Base-by-base conservation (phyloP, 1,140 invertebrate genomes). In the Pogonomyrmex californicus region DNA sequence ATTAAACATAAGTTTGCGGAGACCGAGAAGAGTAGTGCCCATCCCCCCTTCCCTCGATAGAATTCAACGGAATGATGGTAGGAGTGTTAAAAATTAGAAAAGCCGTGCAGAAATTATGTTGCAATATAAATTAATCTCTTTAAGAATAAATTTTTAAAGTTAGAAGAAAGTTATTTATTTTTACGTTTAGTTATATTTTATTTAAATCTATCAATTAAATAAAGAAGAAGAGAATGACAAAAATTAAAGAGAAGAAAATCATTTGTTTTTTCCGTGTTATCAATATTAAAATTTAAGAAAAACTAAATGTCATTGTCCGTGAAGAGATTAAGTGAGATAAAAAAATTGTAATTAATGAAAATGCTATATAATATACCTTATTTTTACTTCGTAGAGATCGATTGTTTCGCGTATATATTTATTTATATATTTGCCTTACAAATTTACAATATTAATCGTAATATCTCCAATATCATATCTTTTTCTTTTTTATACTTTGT, bases 1-100 rank as follows among this genome's bases (percentile, higher is more conserved):
- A 95, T 95, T 95, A 95, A 94, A 95, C 93, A 95, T 95, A 54
- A 56, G 82, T 49, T 76, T 47, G 49, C 68, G 78, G 23, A 23
- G 23, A 56, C 60, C 68, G 54, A 47, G 78, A 44, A 60, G 54
- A 75, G 41, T 60, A 49, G 63, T 76, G 17, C 47, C 41, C 56
- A 36, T 51, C 23, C 23, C 23, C 23, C 23, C 23, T 23, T 23
- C 23, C 23, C 23, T 23, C 60, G 56, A 58, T 33, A 60, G 71
- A 23, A 73, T 71, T 56, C 12, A 23, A 78, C 44, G 1, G 44
- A 44, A 47, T 33, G 51, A 36, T 60, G 5, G 10, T 47, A 77
- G 51, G 6, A 2, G 38, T 49, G 44, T 63, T 41, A 78, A 63
- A 73, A 73, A 60, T 54, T 4, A 30, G 5, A 23, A 68, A 73